Conservation (phyloP, 1,140 invertebrate species). For the Trigoniulus corallinus region DNA sequence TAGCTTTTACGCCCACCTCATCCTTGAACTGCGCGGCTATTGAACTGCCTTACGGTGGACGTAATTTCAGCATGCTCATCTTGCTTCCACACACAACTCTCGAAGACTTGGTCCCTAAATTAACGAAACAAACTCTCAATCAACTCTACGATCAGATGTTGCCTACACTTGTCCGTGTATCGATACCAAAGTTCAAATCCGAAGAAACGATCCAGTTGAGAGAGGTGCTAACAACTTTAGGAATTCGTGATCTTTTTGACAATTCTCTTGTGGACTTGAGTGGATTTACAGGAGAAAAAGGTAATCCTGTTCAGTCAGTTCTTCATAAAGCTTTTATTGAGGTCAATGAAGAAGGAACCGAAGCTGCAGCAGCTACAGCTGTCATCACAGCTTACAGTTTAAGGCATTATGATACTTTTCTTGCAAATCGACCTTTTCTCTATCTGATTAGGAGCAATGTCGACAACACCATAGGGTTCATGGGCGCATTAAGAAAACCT, state of each 20-base stretch:
- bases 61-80: slow-evolving; percentile 23
- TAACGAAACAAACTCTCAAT: not conserved
- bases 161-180: slow-evolving; percentile 33
- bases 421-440: slow-evolving; percentile 53
- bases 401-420: slow-evolving; percentile 36
- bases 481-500: slow-evolving; percentile 27
- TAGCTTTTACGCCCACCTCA: slow-evolving; percentile 44
- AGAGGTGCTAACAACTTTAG: slow-evolving; percentile 39
- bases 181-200: slow-evolving; percentile 59
- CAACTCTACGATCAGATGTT: not conserved
- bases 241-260: slow-evolving; percentile 47
- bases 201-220: slow-evolving; percentile 44
- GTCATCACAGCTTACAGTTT: not conserved
- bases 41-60: slow-evolving; percentile 48
- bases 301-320: slow-evolving; percentile 32
- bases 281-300: slow-evolving; percentile 32
- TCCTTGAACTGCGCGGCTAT: slow-evolving; percentile 42
- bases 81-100: slow-evolving; percentile 16
- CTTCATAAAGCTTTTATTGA: slow-evolving; percentile 64
- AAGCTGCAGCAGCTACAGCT: slow-evolving; percentile 41
- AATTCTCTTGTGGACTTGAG: slow-evolving; percentile 38
- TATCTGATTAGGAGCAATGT: slow-evolving; percentile 61
- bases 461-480: slow-evolving; percentile 48
- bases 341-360: slow-evolving; percentile 62
- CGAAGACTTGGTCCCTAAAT: not conserved